Conservation (phyloP, 2,113 vertebrate genomes). For the Gobiocypris rarus region DNA sequence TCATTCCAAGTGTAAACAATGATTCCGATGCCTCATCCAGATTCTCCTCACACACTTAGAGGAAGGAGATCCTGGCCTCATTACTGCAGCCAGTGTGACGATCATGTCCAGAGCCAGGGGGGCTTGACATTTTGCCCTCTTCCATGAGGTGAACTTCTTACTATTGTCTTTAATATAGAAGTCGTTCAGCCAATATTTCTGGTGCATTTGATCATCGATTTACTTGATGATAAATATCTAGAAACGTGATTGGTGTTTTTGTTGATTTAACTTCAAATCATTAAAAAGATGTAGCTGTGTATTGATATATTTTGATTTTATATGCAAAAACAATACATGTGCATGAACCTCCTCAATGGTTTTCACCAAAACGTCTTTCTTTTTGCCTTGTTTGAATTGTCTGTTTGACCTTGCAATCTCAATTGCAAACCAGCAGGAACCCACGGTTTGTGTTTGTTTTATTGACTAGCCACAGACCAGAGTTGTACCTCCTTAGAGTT, state of each 20-base stretch:
- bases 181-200: constrained; percentile 26
- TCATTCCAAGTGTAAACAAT: constrained; percentile 58
- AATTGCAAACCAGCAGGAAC: constrained; percentile 51
- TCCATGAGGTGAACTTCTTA: constrained; percentile 45
- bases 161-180: constrained; percentile 49
- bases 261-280: constrained; percentile 8
- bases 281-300: background rate
- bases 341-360: background rate
- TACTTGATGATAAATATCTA: background rate
- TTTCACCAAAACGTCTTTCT: background rate
- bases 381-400: constrained; percentile 39
- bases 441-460: constrained; percentile 70
- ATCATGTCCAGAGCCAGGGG: constrained; percentile 33
- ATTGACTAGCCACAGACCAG: constrained; percentile 71
- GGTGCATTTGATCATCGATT: background rate
- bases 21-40: constrained; percentile 49
- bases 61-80: constrained; percentile 40
- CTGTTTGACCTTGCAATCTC: constrained; percentile 69
- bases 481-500: constrained; percentile 62
- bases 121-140: constrained; percentile 38
- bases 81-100: constrained; percentile 41
- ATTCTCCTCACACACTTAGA: constrained; percentile 64
- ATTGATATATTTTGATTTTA: constrained; percentile 16
- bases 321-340: background rate
- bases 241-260: background rate